Evolutionary conservation across 2,113 vertebrate species (phyloP).

Genomic region (Turdus rufiventris): DNA sequence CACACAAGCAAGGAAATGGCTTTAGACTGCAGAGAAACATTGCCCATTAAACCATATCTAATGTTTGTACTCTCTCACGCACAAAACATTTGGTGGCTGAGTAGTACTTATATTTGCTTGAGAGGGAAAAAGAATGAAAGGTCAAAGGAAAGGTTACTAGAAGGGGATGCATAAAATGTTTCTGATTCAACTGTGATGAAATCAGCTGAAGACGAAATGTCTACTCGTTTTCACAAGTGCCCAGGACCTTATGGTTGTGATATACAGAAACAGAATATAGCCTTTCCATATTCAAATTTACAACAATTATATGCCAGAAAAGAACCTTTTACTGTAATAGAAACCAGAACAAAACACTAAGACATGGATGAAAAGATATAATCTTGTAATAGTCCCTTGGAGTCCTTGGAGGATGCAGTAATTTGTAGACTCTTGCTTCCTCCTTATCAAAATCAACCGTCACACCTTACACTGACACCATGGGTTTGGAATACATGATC

Average conservation of each 20-base stretch:
- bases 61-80: background rate
- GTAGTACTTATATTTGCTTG: background rate
- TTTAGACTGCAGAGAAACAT: background rate
- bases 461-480: background rate
- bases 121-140: background rate
- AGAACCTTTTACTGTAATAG: background rate
- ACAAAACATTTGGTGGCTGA: background rate
- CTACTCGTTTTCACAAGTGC: background rate
- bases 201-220: background rate
- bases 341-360: background rate
- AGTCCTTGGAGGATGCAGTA: background rate
- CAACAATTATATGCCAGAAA: background rate
- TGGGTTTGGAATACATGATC: background rate
- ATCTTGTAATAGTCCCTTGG: background rate
- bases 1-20: background rate
- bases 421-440: slow-evolving; percentile 14
- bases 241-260: background rate
- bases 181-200: background rate
- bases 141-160: background rate
- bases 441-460: background rate
- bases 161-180: background rate
- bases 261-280: background rate
- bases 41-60: background rate
- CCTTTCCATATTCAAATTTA: background rate
- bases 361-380: background rate